phyloP scores from a whole-genome alignment of 2,797 vertebrate genomes.

The Eleutherodactylus coqui region DNA sequence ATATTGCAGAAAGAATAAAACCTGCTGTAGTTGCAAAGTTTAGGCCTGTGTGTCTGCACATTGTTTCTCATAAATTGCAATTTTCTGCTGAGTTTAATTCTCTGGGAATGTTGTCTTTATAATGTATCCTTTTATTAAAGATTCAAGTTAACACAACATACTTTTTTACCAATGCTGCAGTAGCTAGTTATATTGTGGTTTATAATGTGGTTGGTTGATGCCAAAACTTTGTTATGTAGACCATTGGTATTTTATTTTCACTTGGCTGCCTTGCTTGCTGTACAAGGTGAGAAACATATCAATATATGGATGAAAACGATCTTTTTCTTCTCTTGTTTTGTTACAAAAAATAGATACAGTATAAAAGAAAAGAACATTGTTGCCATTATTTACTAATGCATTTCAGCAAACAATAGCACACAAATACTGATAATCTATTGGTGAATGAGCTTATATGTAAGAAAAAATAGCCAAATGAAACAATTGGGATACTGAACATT shows the following conservation, averaged over 20 bases:
- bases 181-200: slow-evolving; percentile 21
- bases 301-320: slow-evolving; percentile 21
- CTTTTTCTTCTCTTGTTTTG: slow-evolving; percentile 30
- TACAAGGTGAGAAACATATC: slow-evolving; percentile 3
- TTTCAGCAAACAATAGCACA: not conserved
- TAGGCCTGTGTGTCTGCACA: slow-evolving; percentile 55
- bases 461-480: not conserved
- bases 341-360: slow-evolving; percentile 21
- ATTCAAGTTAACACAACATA: slow-evolving; percentile 53
- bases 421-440: not conserved
- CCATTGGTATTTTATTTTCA: slow-evolving; percentile 24
- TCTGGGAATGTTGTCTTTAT: slow-evolving; percentile 54
- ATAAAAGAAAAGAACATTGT: slow-evolving; percentile 15
- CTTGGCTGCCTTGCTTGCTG: slow-evolving; percentile 37
- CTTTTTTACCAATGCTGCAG: slow-evolving; percentile 15
- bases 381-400: not conserved
- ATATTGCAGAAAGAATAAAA: slow-evolving; percentile 57
- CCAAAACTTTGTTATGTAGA: slow-evolving; percentile 32
- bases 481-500: not conserved
- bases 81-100: slow-evolving; percentile 64
- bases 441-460: not conserved
- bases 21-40: slow-evolving; percentile 61
- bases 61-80: slow-evolving; percentile 62
- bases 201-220: slow-evolving; percentile 33
- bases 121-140: slow-evolving; percentile 60